Evolutionary conservation across 2,888 invertebrate species (phyloP), one percentile per base, ranked within the genome.

Genomic region (Agriopis aurantiaria): DNA sequence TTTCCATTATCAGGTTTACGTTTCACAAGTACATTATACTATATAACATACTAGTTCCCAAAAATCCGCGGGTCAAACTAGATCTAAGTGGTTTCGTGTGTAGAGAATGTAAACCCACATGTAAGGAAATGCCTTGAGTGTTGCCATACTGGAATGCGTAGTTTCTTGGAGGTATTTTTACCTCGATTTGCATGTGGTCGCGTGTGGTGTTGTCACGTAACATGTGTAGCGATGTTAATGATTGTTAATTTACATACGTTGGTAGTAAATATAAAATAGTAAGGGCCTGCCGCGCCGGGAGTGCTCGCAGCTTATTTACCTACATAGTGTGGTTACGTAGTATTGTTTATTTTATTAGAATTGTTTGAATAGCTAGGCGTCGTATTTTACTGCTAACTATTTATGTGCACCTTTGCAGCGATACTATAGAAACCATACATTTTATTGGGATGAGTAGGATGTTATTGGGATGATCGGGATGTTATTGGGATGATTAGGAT

Each of bases 141-240:
- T 23, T 56, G 46, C 43, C 10, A 17, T 33, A 56, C 33, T 43
- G 52, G 14, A 40, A 43, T 41, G 17, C 17, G 33, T 48, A 49
- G 45, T 17, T 63, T 58, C 52, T 48, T 33, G 52, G 17, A 33
- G 33, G 56, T 72, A 72, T 69, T 68, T 73, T 58, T 51, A 61
- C 41, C n/a, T 12, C 58, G 45, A 65, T 69, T 73, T 65, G 58
- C 72, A 68, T 70, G 45, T 14, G 14, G 56, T 70, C 59, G 72
- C 69, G 68, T 70, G 68, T 52, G n/a, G 45, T 40, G 64, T 41
- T 65, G 69, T 69, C 66, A 66, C 66, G 52, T 56, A 51, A 57
- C 60, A 48, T 63, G 65, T 69, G 61, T 65, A 43, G 46, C 9
- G 59, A 58, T 43, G 58, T 62, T 69, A 69, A 69, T 69, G 65